Conservation (phyloP, 2,888 invertebrate genomes). For the Oxytorus armatus region DNA sequence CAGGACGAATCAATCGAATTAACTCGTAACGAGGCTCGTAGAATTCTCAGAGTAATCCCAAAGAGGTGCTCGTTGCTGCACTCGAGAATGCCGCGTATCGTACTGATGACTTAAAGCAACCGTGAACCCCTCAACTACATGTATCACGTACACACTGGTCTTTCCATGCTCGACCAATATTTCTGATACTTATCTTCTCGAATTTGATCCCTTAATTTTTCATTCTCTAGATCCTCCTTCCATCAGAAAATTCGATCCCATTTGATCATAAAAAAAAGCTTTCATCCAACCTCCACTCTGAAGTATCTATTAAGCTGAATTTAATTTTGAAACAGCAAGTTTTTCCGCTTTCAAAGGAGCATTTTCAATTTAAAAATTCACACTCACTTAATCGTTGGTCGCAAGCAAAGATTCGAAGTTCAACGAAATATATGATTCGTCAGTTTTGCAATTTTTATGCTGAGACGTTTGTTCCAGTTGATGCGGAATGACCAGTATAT, state of each 20-base stretch:
- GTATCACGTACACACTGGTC: background rate
- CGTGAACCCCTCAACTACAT: background rate
- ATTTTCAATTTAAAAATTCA: too few species aligned
- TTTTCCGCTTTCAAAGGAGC: too few species aligned
- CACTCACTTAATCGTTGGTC: too few species aligned
- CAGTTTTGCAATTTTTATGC: background rate
- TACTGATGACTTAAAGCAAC: background rate
- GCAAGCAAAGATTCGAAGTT: too few species aligned
- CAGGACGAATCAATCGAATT: slow-evolving; percentile 26
- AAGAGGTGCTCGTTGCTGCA: background rate
- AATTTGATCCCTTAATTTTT: background rate
- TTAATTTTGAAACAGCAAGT: background rate
- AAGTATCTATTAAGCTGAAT: background rate
- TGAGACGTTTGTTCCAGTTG: background rate
- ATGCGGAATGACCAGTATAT: background rate
- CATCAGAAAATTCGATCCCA: background rate
- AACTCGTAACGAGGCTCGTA: slow-evolving; percentile 6
- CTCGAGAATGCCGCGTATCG: slow-evolving; percentile 15
- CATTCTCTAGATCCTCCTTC: background rate
- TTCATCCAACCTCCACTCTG: background rate
- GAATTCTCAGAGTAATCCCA: slow-evolving; percentile 34
- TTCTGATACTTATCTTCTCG: background rate
- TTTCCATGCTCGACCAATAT: background rate
- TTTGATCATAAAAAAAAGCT: background rate
- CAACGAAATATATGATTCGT: background rate